These are phyloP conservation scores for Pangasius sanitwongsei DNA, from an alignment of 2,797 vertebrate genomes.

Conservation along the genomic window DNA sequence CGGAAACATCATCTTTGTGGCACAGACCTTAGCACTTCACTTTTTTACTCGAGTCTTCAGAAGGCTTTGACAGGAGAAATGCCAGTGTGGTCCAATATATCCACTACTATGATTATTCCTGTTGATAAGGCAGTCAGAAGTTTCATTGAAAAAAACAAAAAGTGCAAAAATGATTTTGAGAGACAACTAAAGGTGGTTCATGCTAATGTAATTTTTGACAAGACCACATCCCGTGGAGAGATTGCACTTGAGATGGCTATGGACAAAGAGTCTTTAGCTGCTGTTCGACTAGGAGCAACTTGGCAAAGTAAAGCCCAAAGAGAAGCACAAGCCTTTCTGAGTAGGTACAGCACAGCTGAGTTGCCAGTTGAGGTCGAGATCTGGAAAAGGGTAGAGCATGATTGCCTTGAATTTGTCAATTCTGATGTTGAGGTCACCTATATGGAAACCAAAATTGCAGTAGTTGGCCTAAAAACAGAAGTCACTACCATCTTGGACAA, in stretches of 20 bases:
- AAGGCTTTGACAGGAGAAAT: slow-evolving; percentile 55
- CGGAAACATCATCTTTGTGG: slow-evolving; percentile 52
- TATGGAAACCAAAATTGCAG: slow-evolving; percentile 40
- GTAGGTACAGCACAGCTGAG: slow-evolving; percentile 42
- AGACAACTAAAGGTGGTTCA: slow-evolving; percentile 43
- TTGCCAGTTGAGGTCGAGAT: slow-evolving; percentile 48
- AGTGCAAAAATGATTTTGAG: slow-evolving; percentile 50
- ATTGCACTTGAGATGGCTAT: slow-evolving; percentile 56
- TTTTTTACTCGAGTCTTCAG: slow-evolving; percentile 58
- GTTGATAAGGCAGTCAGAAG: slow-evolving; percentile 34
- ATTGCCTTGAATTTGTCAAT: slow-evolving; percentile 23
- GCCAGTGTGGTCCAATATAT: slow-evolving; percentile 16
- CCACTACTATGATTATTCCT: slow-evolving; percentile 44
- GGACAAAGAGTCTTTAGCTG: slow-evolving; percentile 53
- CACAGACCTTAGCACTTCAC: slow-evolving; percentile 40
- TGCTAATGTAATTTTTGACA: slow-evolving; percentile 47
- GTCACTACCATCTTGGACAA: slow-evolving; percentile 35
- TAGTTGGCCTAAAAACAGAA: slow-evolving; percentile 53
- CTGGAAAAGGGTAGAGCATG: slow-evolving; percentile 56
- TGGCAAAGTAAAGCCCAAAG: slow-evolving; percentile 56
- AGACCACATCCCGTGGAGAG: background rate
- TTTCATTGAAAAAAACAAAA: slow-evolving; percentile 49
- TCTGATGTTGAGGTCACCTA: slow-evolving; percentile 45
- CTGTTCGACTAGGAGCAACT: slow-evolving; percentile 50
- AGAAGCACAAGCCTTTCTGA: slow-evolving; percentile 48